Evolutionary conservation across 2,888 invertebrate genomes (phyloP).

Genomic region (Drosophila suboccidentalis): DNA sequence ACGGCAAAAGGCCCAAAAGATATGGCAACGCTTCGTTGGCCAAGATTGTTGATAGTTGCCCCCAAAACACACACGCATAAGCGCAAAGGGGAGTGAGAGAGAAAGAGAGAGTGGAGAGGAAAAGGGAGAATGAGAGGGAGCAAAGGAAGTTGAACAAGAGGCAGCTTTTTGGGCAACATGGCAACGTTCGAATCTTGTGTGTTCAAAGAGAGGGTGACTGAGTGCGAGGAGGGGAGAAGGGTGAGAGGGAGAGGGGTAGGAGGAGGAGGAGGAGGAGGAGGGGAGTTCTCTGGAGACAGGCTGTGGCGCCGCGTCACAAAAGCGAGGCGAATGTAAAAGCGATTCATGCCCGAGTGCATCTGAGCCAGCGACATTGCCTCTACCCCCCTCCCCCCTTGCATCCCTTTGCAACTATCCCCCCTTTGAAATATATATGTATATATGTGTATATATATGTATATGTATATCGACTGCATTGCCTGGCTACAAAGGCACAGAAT

Average conservation of each 20-base stretch:
- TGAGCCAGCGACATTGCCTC: conserved; percentile 19
- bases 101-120: neutral
- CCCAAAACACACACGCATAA: neutral
- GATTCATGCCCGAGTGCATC: conserved; percentile 78
- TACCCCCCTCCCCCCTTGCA: neutral
- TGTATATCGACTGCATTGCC: conserved; percentile 26
- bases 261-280: neutral
- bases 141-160: conserved; percentile 7
- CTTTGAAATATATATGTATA: neutral
- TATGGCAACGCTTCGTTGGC: conserved; percentile 70
- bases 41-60: conserved; percentile 68
- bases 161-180: conserved; percentile 52
- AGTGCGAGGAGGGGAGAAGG: neutral
- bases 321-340: conserved; percentile 72
- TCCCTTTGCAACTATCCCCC: neutral
- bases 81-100: neutral
- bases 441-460: neutral
- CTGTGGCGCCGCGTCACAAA: conserved; percentile 57
- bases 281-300: conserved; percentile 4
- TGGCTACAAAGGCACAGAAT: conserved; percentile 73
- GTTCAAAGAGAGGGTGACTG: neutral
- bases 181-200: conserved; percentile 11
- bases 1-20: conserved; percentile 45
- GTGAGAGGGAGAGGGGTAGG: neutral
- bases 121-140: neutral